These are phyloP conservation scores for Drosophila mulleri DNA, from an alignment of 2,888 invertebrate species.

Conservation along the genomic window DNA sequence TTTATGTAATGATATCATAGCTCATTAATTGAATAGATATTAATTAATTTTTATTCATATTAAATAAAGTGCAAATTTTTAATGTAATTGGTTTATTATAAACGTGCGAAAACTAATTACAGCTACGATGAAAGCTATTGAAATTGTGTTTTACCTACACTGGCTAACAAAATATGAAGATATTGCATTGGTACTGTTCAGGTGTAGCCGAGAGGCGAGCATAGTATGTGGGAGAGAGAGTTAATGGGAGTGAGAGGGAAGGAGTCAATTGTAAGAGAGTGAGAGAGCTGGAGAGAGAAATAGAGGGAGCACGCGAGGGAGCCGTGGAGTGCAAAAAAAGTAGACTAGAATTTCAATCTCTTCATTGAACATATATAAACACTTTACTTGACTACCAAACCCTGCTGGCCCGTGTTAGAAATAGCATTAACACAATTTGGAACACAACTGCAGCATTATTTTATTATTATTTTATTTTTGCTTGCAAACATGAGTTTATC, in stretches of 20 bases:
- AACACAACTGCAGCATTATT: neutral
- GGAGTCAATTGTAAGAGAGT: no score
- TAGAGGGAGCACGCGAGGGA: no score
- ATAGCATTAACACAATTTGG: neutral
- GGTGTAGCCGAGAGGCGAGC: no score
- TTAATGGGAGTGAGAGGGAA: no score
- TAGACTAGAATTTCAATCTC: no score
- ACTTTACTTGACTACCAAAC: no score
- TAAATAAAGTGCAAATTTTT: neutral
- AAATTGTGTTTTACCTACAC: neutral
- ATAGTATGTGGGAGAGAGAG: no score
- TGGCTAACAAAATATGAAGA: neutral
- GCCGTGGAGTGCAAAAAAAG: no score
- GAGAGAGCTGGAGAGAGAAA: no score
- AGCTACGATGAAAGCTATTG: neutral
- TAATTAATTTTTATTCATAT: constrained; percentile 3
- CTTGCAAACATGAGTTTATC: neutral
- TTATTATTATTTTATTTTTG: neutral
- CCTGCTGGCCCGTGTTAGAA: neutral
- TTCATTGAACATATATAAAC: no score
- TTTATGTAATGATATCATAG: neutral
- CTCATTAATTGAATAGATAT: neutral
- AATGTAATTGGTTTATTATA: constrained; percentile 22
- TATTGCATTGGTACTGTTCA: no score
- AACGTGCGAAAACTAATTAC: constrained; percentile 5